Evolutionary conservation across 2,888 invertebrate species (phyloP).

Genomic region (Lithodes maja): DNA sequence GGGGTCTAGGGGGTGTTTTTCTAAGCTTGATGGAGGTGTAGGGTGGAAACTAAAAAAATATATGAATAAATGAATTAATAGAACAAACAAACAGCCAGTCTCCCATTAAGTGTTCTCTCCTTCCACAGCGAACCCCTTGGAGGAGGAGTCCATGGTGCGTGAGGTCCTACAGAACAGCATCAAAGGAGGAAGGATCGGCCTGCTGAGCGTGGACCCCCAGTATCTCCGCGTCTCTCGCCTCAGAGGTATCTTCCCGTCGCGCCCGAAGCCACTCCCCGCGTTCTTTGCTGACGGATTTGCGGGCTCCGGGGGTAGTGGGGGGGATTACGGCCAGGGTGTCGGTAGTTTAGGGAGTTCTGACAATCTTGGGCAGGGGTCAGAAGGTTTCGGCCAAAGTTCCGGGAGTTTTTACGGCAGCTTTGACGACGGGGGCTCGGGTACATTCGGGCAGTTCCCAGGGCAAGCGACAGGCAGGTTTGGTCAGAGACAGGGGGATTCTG

Average conservation of each 20-base stretch:
- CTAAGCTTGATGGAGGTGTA: too few species aligned
- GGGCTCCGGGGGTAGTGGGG: not conserved
- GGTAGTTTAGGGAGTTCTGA: not conserved
- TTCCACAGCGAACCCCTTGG: not conserved
- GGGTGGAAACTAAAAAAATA: too few species aligned
- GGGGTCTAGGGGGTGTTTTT: too few species aligned
- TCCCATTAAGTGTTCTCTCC: not conserved
- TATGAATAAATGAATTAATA: too few species aligned
- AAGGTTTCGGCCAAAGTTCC: not conserved
- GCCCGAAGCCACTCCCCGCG: not conserved
- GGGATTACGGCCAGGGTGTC: not conserved
- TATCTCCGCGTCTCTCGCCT: constrained; percentile 9
- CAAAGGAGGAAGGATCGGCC: not conserved
- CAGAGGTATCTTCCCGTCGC: not conserved
- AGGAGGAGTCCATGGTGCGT: constrained; percentile 9
- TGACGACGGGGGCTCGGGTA: too few species aligned
- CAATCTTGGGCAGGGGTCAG: not conserved
- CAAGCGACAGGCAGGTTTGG: too few species aligned
- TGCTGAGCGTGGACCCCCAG: constrained; percentile 14
- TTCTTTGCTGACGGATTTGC: not conserved
- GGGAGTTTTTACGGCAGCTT: not conserved
- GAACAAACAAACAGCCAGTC: too few species aligned
- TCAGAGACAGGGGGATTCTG: too few species aligned
- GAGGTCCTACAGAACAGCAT: constrained; percentile 25
- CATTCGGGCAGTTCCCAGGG: too few species aligned